Evolutionary conservation across 2,797 vertebrate genomes (phyloP), one percentile per base, ranked within the genome.

Genomic region (Poecilia velifera): DNA sequence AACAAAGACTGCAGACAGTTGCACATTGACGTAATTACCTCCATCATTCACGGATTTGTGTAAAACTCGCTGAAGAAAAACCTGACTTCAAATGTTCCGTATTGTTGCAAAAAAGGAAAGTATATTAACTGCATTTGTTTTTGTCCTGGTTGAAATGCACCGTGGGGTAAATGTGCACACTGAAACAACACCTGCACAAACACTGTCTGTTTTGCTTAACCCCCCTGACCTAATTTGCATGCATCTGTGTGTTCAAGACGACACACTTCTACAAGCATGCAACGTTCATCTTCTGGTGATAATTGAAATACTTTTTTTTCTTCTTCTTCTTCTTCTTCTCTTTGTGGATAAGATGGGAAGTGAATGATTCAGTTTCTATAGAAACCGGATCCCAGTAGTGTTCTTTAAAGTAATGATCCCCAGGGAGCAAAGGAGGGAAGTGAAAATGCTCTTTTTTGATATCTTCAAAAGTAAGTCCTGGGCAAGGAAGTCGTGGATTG

Each of bases 291-390:
- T 86, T 77, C 71, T 73, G 74, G 28, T 73, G 57, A 88, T 86
- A 83, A 87, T 87, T 85, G 64, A 89, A 89, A 87, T 53, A 28
- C 76, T 71, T 77, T 82, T 76, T 78, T 41, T 41, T 55, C 76
- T 55, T 68, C 1, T 41, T 41, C 6, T 41, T 55, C 76, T 55
- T 68, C 1, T 41, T n/a, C 9, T n/a, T 86, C 41, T 73, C 71
- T 28, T 86, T 22, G 43, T 81, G 70, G 62, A 80, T 80, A 77
- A 87, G 72, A 75, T 71, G 74, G 57, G 80, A 81, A 77, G 68
- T 85, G 72, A 85, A 90, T 78, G 79, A 90, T 87, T 79, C 64
- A 55, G 89, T 91, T 91, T 81, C 88, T 84, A 90, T 91, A 88
- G 91, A 86, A 92, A 93, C 88, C 79, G 74, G 78, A 86, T 85